Conservation (phyloP, 2,113 vertebrate species). For the Lepus europaeus region DNA sequence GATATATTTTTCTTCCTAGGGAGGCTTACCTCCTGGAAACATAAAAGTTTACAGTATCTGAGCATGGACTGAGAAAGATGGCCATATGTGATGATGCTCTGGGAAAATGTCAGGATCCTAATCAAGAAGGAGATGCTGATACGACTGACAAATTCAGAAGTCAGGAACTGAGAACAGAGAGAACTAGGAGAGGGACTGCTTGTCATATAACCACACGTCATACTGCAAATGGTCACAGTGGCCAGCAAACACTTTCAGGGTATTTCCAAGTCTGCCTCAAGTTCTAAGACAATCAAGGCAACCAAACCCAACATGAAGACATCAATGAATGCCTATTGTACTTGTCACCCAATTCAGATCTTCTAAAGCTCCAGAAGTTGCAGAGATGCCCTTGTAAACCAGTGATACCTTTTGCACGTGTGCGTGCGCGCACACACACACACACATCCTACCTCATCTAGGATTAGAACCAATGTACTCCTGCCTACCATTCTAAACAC, state of each 20-base stretch:
- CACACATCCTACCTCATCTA: background rate
- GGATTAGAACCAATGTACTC: conserved; percentile 51
- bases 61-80: conserved; percentile 31
- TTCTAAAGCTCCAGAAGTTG: conserved; percentile 20
- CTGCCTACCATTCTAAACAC: conserved; percentile 45
- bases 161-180: conserved; percentile 7
- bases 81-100: conserved; percentile 5
- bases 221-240: background rate
- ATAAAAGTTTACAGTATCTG: conserved; percentile 60
- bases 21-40: conserved; percentile 56
- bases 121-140: background rate
- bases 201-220: conserved; percentile 31
- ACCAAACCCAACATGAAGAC: conserved; percentile 50
- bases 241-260: conserved; percentile 32
- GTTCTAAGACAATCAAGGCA: conserved; percentile 56
- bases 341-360: conserved; percentile 54
- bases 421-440: background rate
- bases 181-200: background rate
- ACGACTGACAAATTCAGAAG: conserved; percentile 48
- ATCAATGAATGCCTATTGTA: conserved; percentile 16
- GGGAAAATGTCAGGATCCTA: conserved; percentile 43
- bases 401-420: conserved; percentile 25
- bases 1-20: conserved; percentile 26
- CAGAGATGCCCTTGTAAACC: background rate
- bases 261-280: conserved; percentile 58